Base-by-base conservation (phyloP, 1,140 invertebrate genomes). In the Stegodyphus dumicola region DNA sequence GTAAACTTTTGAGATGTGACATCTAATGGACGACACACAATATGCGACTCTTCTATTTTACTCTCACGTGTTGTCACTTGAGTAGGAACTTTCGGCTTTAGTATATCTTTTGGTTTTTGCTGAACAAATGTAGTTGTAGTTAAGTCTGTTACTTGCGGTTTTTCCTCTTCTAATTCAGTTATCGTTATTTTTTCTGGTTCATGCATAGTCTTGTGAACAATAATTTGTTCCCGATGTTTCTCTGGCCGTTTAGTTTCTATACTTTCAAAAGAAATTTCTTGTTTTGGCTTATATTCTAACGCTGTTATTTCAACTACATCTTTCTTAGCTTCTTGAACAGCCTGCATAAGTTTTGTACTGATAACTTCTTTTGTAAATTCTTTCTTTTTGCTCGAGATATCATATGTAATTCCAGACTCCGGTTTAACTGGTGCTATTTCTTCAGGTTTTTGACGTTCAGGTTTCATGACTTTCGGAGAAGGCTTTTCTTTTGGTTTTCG, bases 191-290 rank as follows among this genome's bases (percentile, higher is more conserved):
- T 33, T 33, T 33, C 33, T 33, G 33, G 33, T 33, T 33, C 33
- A 33, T 33, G 33, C 33, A 33, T 33, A 33, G 33, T 33, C 33
- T 33, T 33, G 33, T 33, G 33, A 60, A 60, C 56, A 60, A 81
- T 18, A 54, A 75, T 48, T 77, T 75, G 73, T 85, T 87, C 87
- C 18, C 71, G 51, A n/a, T 71, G 77, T 10, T 73, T 74, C 67
- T 33, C 74, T 15, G 69, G 60, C 53, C 76, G 53, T 52, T 18
- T 33, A 10, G 33, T 71, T 75, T 76, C 76, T 7, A 80, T 66
- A 64, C 73, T 87, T 17, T 85, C 71, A 48, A 77, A 15, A 60
- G 74, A 66, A 60, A 87, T 75, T 64, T 77, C 77, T 86, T 84
- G 71, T 52, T 85, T 84, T 15, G 78, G 80, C 53, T 87, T 85